These are phyloP conservation scores for Chaetodon auriga DNA, from an alignment of 2,113 vertebrate species.

Conservation along the genomic window DNA sequence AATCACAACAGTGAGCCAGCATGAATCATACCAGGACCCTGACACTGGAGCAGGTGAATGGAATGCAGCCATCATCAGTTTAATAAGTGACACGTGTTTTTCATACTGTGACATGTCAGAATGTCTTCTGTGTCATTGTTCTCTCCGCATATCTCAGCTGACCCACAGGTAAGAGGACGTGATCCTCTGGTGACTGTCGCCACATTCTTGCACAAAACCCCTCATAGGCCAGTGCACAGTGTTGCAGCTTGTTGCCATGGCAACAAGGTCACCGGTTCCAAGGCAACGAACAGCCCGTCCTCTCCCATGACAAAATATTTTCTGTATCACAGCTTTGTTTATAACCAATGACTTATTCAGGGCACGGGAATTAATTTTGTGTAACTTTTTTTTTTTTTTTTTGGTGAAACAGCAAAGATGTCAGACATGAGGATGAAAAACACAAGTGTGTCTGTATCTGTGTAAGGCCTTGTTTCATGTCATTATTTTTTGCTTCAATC, in stretches of 20 bases:
- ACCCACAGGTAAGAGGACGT: neutral
- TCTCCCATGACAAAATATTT: constrained; percentile 38
- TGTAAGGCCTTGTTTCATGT: neutral
- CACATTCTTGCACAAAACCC: too few species aligned
- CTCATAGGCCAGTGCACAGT: constrained; percentile 9
- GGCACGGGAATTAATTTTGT: neutral
- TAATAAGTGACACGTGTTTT: neutral
- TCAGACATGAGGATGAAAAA: neutral
- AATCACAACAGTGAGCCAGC: neutral
- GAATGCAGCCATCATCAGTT: neutral
- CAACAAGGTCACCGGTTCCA: constrained; percentile 77
- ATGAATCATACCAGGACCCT: neutral
- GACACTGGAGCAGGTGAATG: constrained; percentile 10
- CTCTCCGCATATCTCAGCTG: too few species aligned
- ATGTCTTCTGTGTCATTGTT: neutral
- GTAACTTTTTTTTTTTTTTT: too few species aligned
- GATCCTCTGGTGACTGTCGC: constrained; percentile 8
- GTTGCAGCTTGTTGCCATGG: constrained; percentile 72
- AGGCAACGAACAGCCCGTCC: constrained; percentile 72
- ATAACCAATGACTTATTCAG: neutral
- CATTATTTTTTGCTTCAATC: neutral
- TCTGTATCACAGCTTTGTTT: too few species aligned
- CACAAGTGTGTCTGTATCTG: neutral
- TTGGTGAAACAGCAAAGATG: neutral
- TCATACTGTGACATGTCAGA: neutral